Conservation (phyloP, 1,140 invertebrate species). For the Drosophila repleta region DNA sequence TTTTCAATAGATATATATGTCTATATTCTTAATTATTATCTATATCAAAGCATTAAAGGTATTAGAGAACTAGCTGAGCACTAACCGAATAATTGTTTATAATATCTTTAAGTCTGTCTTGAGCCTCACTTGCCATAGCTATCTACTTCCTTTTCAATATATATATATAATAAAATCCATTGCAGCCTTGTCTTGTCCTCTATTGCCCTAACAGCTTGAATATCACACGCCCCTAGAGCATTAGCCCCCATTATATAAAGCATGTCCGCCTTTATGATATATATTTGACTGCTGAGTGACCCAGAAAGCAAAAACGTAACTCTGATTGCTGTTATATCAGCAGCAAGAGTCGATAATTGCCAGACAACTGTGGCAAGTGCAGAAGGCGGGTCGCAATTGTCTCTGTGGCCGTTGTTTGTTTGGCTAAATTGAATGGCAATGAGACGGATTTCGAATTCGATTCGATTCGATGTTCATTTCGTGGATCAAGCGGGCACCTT, state of each 20-base stretch:
- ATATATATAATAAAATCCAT: too few species aligned
- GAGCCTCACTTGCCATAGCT: too few species aligned
- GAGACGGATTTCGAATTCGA: constrained; percentile 24
- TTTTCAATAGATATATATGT: too few species aligned
- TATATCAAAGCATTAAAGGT: too few species aligned
- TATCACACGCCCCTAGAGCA: constrained; percentile 7
- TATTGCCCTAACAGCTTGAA: constrained; percentile 11
- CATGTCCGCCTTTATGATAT: not conserved
- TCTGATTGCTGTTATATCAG: constrained; percentile 39
- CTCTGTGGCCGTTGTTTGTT: not conserved
- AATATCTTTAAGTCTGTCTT: too few species aligned
- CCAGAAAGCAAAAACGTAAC: not conserved
- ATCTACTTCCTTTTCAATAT: too few species aligned
- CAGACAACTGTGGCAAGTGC: constrained; percentile 66
- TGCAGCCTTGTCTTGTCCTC: constrained; percentile 14
- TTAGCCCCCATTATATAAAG: constrained; percentile 14
- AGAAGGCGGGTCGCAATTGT: constrained; percentile 34
- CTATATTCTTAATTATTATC: too few species aligned
- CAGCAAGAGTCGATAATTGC: constrained; percentile 65
- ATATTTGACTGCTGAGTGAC: not conserved
- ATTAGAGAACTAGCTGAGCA: too few species aligned
- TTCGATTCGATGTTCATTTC: constrained; percentile 18
- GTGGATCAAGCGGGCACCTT: constrained; percentile 26
- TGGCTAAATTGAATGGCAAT: constrained; percentile 39
- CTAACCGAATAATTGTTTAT: too few species aligned